These are phyloP conservation scores for Idris sp. DNA, from an alignment of 1,140 invertebrate species.

Conservation along the genomic window DNA sequence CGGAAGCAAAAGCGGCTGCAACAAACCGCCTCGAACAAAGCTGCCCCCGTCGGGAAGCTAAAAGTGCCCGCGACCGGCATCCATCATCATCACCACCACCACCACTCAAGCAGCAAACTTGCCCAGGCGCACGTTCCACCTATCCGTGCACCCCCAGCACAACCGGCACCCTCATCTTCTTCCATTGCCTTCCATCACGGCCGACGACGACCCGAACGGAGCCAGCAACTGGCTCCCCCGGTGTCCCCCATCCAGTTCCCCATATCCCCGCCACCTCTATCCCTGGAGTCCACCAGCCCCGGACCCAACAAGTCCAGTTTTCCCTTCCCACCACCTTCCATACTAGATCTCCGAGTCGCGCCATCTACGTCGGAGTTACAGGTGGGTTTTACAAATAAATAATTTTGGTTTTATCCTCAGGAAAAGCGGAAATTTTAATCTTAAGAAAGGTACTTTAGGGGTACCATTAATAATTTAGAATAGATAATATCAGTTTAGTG, in stretches of 20 bases:
- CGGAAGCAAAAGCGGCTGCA: slow-evolving; percentile 74
- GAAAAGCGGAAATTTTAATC: too few relatives aligned
- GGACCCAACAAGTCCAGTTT: slow-evolving; percentile 67
- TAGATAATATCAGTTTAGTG: too few relatives aligned
- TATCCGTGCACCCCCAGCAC: slow-evolving; percentile 63
- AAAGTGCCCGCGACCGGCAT: slow-evolving; percentile 49
- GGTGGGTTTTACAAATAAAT: too few relatives aligned
- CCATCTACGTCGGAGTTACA: slow-evolving; percentile 74
- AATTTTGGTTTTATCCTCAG: too few relatives aligned
- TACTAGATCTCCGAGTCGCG: slow-evolving; percentile 74
- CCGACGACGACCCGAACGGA: slow-evolving; percentile 66
- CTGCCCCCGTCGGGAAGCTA: slow-evolving; percentile 51
- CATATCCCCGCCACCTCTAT: slow-evolving; percentile 73
- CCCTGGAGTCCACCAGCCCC: slow-evolving; percentile 71
- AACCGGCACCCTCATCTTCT: slow-evolving; percentile 66
- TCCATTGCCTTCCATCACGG: slow-evolving; percentile 67
- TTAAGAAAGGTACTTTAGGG: too few relatives aligned
- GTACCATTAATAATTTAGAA: too few relatives aligned
- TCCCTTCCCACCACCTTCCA: slow-evolving; percentile 74
- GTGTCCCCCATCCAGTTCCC: slow-evolving; percentile 74
- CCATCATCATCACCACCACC: slow-evolving; percentile 57
- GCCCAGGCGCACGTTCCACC: slow-evolving; percentile 65
- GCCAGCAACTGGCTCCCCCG: slow-evolving; percentile 67
- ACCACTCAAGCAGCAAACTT: slow-evolving; percentile 64
- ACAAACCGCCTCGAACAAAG: slow-evolving; percentile 58